Conservation (phyloP, 1,140 invertebrate genomes). For the Ganaspis sp. region DNA sequence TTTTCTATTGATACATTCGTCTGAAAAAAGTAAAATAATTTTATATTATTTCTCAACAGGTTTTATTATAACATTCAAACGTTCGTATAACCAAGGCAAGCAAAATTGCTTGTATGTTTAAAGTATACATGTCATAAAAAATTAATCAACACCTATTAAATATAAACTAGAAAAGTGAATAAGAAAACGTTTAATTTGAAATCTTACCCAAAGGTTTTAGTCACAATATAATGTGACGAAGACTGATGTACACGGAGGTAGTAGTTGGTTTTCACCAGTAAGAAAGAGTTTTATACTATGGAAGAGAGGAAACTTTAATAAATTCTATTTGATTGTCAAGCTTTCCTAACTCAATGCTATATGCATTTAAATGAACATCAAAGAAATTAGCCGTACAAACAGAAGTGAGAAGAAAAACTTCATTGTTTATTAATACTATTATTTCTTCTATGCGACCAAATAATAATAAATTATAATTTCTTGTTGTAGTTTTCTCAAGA, state of each 20-base stretch:
- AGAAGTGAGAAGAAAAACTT: neutral
- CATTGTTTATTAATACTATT: conserved; percentile 22
- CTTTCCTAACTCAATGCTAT: neutral
- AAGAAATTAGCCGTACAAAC: neutral
- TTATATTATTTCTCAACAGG: neutral
- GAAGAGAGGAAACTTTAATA: conserved; percentile 22
- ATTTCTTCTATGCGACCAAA: conserved; percentile 48
- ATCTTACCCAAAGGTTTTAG: neutral
- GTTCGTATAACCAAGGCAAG: too few relatives aligned
- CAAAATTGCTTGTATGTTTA: neutral
- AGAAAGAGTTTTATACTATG: conserved; percentile 32
- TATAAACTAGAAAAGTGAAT: neutral
- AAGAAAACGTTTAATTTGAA: neutral
- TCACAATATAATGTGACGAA: conserved; percentile 24
- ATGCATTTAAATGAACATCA: neutral
- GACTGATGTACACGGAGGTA: neutral
- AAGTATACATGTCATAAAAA: neutral
- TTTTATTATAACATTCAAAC: neutral
- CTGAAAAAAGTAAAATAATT: conserved; percentile 33
- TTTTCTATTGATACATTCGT: conserved; percentile 38
- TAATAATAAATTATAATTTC: conserved; percentile 33
- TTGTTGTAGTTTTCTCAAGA: conserved; percentile 28
- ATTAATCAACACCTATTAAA: neutral
- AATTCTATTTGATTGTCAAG: conserved; percentile 6
- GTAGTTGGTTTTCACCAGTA: conserved; percentile 32